Conservation (phyloP, 2,888 invertebrate genomes). For the Dasysyrphus tricinctus region DNA sequence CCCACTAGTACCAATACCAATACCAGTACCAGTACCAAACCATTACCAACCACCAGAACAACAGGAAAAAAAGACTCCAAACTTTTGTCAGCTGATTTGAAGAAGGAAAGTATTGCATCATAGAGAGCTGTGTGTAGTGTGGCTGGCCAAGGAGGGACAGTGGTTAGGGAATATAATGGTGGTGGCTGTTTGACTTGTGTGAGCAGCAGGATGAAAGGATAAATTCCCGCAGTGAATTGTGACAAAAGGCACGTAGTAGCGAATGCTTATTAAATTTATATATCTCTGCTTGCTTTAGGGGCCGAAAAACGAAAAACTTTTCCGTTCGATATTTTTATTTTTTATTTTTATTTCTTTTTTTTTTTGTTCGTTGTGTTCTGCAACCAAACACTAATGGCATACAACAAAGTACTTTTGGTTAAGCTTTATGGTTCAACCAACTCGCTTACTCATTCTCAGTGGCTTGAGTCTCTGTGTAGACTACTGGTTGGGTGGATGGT, state of each 20-base stretch:
- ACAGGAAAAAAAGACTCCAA: neutral
- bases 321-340: slow-evolving; percentile 23
- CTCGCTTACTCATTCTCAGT: slow-evolving; percentile 30
- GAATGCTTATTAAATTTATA: slow-evolving; percentile 71
- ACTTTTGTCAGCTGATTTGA: slow-evolving; percentile 47
- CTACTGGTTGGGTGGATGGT: slow-evolving; percentile 22
- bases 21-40: too few species aligned
- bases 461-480: slow-evolving; percentile 5
- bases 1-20: neutral
- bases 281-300: slow-evolving; percentile 23
- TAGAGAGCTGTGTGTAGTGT: neutral
- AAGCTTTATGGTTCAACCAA: slow-evolving; percentile 66
- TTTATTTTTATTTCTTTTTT: slow-evolving; percentile 11
- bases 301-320: slow-evolving; percentile 59
- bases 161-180: neutral
- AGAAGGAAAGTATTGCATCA: slow-evolving; percentile 39
- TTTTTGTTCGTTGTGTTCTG: slow-evolving; percentile 17
- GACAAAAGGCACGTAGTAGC: slow-evolving; percentile 69
- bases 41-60: neutral
- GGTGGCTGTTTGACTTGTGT: slow-evolving; percentile 28
- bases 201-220: slow-evolving; percentile 46
- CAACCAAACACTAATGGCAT: slow-evolving; percentile 66
- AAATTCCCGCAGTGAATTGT: slow-evolving; percentile 63
- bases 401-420: slow-evolving; percentile 70
- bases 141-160: slow-evolving; percentile 1